Conservation (phyloP, 1,140 invertebrate genomes). For the Ostrea edulis region DNA sequence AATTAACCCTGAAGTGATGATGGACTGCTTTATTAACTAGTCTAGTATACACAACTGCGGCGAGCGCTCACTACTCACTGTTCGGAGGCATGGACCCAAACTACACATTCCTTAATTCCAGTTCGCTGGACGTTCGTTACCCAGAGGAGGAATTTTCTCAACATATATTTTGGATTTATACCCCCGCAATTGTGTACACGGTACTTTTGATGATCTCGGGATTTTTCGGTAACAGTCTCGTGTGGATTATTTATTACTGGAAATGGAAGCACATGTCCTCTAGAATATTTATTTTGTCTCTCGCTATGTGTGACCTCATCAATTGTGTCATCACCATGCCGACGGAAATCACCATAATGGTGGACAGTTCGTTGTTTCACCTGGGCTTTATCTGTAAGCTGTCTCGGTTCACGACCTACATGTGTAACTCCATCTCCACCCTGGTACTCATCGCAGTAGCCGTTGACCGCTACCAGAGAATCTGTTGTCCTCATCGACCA, state of each 20-base stretch:
- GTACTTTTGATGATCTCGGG: conserved; percentile 60
- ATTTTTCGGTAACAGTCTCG: conserved; percentile 62
- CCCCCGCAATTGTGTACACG: conserved; percentile 63
- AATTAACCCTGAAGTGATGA: neutral
- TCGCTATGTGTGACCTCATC: conserved; percentile 63
- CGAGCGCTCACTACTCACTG: neutral
- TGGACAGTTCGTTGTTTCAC: conserved; percentile 50
- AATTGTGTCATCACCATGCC: conserved; percentile 61
- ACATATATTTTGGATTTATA: conserved; percentile 28
- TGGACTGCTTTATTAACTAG: neutral
- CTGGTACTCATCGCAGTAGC: conserved; percentile 60
- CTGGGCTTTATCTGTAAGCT: conserved; percentile 51
- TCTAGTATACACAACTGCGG: neutral
- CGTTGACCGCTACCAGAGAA: conserved; percentile 59
- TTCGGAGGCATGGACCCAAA: neutral
- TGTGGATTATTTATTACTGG: conserved; percentile 60
- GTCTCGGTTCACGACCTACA: conserved; percentile 59
- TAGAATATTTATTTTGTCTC: conserved; percentile 58
- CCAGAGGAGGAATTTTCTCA: neutral
- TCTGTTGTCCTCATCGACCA: conserved; percentile 57
- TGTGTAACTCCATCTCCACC: conserved; percentile 54
- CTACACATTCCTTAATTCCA: neutral
- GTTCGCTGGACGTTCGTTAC: neutral
- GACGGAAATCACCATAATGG: conserved; percentile 60
- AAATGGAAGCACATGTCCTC: conserved; percentile 63